A percentile compares a stretch with the other conserved stretches of the same genome.
phyloP scores from a whole-genome alignment of 2,888 invertebrate genomes.

The Netelia virgata region DNA sequence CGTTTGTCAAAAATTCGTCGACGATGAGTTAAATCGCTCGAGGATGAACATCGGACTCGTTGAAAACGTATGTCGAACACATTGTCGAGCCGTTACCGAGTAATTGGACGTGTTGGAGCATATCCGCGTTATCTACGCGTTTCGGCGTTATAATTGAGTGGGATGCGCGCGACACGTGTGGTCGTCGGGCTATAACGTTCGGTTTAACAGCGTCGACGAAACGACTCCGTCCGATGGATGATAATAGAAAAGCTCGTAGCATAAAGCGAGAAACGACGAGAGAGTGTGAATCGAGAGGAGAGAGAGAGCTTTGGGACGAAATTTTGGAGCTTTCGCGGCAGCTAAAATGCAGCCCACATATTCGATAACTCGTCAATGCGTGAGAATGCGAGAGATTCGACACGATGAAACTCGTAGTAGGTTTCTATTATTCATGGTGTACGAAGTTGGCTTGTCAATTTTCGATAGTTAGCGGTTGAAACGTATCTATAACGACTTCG shows the following conservation, averaged over 20 bases:
- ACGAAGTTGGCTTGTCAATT: not conserved
- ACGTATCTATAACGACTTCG: not conserved
- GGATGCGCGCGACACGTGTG: slow-evolving; percentile 31
- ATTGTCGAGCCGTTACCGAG: slow-evolving; percentile 29
- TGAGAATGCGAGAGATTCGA: slow-evolving; percentile 12
- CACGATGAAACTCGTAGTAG: not conserved
- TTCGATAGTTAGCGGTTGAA: slow-evolving; percentile 8
- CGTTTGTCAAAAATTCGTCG: not conserved
- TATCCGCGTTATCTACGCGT: slow-evolving; percentile 42
- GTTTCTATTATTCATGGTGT: not conserved
- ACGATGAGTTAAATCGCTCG: not conserved
- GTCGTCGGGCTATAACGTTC: slow-evolving; percentile 9
- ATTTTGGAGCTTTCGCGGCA: slow-evolving; percentile 33
- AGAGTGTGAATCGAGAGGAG: not conserved
- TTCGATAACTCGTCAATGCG: slow-evolving; percentile 24
- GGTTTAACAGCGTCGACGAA: slow-evolving; percentile 31
- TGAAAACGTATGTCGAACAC: not conserved
- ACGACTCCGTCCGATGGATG: slow-evolving; percentile 28
- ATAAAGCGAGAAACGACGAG: not conserved
- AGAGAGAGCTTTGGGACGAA: slow-evolving; percentile 11
- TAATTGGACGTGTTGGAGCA: slow-evolving; percentile 53
- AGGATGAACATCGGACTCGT: slow-evolving; percentile 1
- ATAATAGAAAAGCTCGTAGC: slow-evolving; percentile 34
- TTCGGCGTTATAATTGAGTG: slow-evolving; percentile 52
- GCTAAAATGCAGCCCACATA: not conserved